Conservation (phyloP, 2,113 vertebrate species). For the Egretta garzetta region DNA sequence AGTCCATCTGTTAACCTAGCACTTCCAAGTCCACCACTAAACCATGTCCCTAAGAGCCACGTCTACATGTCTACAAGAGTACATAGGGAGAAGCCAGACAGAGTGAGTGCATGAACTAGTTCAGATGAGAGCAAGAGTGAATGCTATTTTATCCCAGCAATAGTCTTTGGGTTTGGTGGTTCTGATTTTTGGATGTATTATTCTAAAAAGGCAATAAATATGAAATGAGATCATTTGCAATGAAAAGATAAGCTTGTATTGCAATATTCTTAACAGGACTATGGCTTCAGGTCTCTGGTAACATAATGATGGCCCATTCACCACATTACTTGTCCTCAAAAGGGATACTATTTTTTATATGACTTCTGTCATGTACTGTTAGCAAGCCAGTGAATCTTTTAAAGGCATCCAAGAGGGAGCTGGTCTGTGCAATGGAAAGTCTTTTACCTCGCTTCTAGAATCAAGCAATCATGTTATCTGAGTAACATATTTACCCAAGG, state of each 20-base stretch:
- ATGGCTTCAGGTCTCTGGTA: neutral
- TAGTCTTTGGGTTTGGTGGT: neutral
- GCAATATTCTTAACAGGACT: neutral
- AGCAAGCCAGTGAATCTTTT: neutral
- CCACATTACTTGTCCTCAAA: neutral
- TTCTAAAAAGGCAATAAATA: neutral
- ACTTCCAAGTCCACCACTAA: too few relatives aligned
- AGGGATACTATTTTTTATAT: neutral
- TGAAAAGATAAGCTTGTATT: neutral
- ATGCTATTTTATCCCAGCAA: neutral
- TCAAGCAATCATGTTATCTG: neutral
- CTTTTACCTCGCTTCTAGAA: neutral
- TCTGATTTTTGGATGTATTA: neutral
- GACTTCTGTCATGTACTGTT: neutral
- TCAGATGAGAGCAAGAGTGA: neutral
- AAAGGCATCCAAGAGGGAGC: neutral
- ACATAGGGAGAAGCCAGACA: neutral
- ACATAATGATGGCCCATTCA: neutral
- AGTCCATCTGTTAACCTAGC: too few relatives aligned
- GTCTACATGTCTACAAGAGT: neutral
- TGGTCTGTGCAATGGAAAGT: neutral
- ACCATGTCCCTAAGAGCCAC: too few relatives aligned
- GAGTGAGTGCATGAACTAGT: neutral
- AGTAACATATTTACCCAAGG: neutral
- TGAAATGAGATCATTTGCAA: neutral